These are phyloP conservation scores for Coptodon rendalli DNA, from an alignment of 2,113 vertebrate species.

Conservation along the genomic window DNA sequence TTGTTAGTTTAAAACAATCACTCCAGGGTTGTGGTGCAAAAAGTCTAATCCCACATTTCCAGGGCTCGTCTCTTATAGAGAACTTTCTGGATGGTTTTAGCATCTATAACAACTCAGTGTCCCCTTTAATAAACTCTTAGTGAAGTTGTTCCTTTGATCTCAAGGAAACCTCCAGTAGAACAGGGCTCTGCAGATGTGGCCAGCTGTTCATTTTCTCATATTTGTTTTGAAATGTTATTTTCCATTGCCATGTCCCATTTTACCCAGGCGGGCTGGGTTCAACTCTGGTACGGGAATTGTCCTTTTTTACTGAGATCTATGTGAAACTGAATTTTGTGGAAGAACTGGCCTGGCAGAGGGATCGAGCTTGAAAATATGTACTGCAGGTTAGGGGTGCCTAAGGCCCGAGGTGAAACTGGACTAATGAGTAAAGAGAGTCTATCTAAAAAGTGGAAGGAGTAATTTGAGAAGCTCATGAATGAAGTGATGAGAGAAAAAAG, in stretches of 20 bases:
- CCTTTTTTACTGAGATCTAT: neutral
- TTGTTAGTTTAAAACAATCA: neutral
- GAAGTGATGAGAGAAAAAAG: neutral
- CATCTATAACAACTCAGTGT: neutral
- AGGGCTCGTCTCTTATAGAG: neutral
- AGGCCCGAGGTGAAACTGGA: neutral
- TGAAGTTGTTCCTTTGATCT: neutral
- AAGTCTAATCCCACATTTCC: neutral
- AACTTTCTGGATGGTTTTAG: neutral
- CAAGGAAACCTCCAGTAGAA: neutral
- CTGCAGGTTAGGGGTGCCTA: neutral
- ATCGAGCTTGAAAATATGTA: neutral
- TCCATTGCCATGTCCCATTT: neutral
- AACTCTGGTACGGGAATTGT: rapidly evolving
- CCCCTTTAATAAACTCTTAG: neutral
- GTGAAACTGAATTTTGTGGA: neutral
- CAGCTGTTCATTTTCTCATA: neutral
- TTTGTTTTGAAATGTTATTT: neutral
- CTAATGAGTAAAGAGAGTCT: neutral
- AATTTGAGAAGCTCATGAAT: neutral
- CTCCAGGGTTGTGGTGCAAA: neutral
- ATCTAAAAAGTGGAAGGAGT: neutral
- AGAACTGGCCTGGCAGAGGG: neutral
- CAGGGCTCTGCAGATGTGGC: neutral
- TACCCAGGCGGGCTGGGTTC: neutral